Conservation (phyloP, 2,797 vertebrate species). For the Cyprinella venusta region DNA sequence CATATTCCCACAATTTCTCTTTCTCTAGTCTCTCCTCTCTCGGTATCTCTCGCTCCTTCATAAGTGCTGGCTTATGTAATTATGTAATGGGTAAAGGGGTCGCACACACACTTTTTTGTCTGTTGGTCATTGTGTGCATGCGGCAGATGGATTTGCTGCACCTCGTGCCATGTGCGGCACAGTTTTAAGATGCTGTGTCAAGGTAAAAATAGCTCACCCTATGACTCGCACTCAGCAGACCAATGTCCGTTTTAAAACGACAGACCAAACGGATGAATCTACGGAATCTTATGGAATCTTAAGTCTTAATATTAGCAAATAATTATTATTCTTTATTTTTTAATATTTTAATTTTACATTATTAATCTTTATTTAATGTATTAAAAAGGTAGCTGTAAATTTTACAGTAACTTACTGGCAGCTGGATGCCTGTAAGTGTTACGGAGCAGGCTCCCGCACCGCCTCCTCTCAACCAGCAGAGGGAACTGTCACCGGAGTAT, state of each 20-base stretch:
- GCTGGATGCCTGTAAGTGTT: no score
- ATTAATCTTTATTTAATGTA: no score
- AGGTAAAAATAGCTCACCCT: constrained; percentile 24
- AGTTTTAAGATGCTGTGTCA: constrained; percentile 14
- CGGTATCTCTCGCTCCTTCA: background rate
- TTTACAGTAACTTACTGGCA: no score
- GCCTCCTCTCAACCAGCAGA: no score
- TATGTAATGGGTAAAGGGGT: constrained; percentile 13
- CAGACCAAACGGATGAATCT: background rate
- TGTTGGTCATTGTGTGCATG: background rate
- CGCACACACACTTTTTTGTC: background rate
- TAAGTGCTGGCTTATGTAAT: constrained; percentile 27
- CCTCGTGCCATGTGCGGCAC: background rate
- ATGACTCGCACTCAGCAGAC: background rate
- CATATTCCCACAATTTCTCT: constrained; percentile 1
- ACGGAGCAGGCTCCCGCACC: no score
- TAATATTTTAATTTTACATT: no score
- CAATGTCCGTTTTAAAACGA: constrained; percentile 11
- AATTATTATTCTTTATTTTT: no score
- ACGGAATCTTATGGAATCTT: background rate
- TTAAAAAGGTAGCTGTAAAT: no score
- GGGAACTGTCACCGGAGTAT: no score
- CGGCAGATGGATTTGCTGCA: background rate
- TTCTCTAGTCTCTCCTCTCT: background rate
- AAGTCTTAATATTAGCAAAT: background rate